Evolutionary conservation across 2,797 vertebrate species (phyloP), one percentile per base, ranked within the genome.

Genomic region (Chiroxiphia lanceolata): DNA sequence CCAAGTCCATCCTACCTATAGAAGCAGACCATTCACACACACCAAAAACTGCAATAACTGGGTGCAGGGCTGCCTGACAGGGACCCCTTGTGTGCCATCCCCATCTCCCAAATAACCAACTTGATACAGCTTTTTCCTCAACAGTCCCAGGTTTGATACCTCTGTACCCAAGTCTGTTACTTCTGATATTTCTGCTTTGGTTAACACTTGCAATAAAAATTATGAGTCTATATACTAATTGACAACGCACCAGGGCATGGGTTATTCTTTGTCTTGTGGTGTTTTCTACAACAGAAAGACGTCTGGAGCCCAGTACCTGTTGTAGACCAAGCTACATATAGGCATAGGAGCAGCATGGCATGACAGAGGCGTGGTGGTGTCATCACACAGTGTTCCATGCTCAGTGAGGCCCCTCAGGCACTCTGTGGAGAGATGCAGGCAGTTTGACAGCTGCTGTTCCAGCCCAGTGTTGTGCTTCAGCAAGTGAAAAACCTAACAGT

Each of bases 1-100:
- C 8, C 0, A 10, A 22, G 19, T 34, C 6, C 6, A 9, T 82
- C 8, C 14, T 67, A 20, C 14, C 29, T 20, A 6, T 4, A 20
- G 44, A 70, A 70, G 25, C 9, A 25, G 42, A 40, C 40, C 1
- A 5, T 80, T 80, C 10, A 31, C 17, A 45, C 5, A 18, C 0
- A 26, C 1, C 6, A 23, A 71, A 83, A 80, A 1, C 5, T 25
- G 2, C 40, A 70, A 4, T 21, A n/a, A n/a, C 11, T 4, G 13
- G 7, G 19, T 83, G 14, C 33, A 76, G 44, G 20, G 31, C 15
- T 75, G 38, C 48, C 71, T 71, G 33, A 23, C 50, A 70, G 33
- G 31, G 19, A 31, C 1, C 12, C 18, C 15, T 65, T 57, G 25
- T 31, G 63, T 9, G 7, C 21, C 26, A 68, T 11, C 7, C 7